These are phyloP conservation scores for Apocrypta bakeri DNA, from an alignment of 1,140 invertebrate species.

Conservation along the genomic window DNA sequence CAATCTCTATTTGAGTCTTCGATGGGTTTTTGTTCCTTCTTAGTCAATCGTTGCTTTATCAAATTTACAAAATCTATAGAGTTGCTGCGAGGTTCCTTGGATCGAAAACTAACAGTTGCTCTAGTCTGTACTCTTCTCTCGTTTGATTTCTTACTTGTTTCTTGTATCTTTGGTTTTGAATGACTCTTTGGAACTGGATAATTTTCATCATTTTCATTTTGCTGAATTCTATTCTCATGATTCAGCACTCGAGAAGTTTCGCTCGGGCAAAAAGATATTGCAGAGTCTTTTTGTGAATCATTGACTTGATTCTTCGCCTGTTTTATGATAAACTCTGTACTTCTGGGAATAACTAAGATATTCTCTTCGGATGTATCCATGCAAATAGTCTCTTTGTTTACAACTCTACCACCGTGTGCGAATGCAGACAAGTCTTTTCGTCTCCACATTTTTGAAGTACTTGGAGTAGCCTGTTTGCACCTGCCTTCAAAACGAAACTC, in stretches of 20 bases:
- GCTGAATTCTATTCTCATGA: slow-evolving; percentile 28
- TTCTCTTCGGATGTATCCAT: slow-evolving; percentile 64
- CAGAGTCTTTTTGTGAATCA: slow-evolving; percentile 40
- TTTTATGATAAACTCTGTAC: slow-evolving; percentile 63
- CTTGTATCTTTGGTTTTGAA: slow-evolving; percentile 24
- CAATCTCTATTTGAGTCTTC: slow-evolving; percentile 45
- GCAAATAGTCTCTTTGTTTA: slow-evolving; percentile 64
- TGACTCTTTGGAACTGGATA: background rate
- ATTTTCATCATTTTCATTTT: slow-evolving; percentile 26
- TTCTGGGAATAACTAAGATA: slow-evolving; percentile 52
- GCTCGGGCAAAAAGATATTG: slow-evolving; percentile 19
- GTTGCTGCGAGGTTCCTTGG: slow-evolving; percentile 33
- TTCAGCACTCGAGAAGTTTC: slow-evolving; percentile 24
- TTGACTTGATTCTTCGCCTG: slow-evolving; percentile 39
- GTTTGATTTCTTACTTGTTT: slow-evolving; percentile 10
- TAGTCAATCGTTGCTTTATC: slow-evolving; percentile 65
- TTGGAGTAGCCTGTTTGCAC: slow-evolving; percentile 62
- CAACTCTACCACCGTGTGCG: slow-evolving; percentile 64
- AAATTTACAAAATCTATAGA: slow-evolving; percentile 63
- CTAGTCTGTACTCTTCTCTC: slow-evolving; percentile 27
- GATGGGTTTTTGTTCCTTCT: slow-evolving; percentile 45
- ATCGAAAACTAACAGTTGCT: background rate
- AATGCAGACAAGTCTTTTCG: slow-evolving; percentile 66
- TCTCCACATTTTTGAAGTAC: slow-evolving; percentile 70
- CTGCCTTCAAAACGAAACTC: slow-evolving; percentile 68